phyloP scores from a whole-genome alignment of 2,113 vertebrate genomes.

The Mobula birostris region DNA sequence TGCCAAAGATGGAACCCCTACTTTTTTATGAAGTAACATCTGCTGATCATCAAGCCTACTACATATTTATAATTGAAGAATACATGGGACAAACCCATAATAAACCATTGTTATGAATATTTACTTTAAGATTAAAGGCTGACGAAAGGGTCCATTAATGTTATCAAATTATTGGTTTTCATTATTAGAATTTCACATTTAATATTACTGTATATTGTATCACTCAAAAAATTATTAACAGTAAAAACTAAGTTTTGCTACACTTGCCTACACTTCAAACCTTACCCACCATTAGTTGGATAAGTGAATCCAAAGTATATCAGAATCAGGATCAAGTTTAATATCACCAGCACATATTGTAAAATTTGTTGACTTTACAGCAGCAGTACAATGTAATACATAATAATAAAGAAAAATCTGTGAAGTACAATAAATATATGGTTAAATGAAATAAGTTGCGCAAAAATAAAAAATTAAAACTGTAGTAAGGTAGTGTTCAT shows the following conservation, averaged over 20 bases:
- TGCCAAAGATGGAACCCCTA: too few species aligned
- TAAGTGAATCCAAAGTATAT: neutral
- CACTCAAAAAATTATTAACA: neutral
- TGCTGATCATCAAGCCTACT: neutral
- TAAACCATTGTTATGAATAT: neutral
- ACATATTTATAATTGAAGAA: neutral
- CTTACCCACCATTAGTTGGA: neutral
- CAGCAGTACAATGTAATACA: too few species aligned
- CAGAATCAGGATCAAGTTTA: too few species aligned
- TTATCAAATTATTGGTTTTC: neutral
- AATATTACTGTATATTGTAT: neutral
- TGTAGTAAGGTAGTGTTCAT: too few species aligned
- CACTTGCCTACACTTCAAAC: neutral
- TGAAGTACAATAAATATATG: too few species aligned
- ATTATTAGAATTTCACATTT: neutral
- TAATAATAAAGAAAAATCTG: too few species aligned
- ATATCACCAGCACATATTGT: too few species aligned
- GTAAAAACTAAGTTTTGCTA: neutral
- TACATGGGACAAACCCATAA: neutral
- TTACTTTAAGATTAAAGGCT: neutral
- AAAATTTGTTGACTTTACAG: too few species aligned
- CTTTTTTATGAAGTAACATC: neutral
- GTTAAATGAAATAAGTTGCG: too few species aligned
- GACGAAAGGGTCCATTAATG: neutral
- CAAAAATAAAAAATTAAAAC: too few species aligned